These are phyloP conservation scores for Prunella strophiata DNA, from an alignment of 2,797 vertebrate genomes.

Conservation along the genomic window DNA sequence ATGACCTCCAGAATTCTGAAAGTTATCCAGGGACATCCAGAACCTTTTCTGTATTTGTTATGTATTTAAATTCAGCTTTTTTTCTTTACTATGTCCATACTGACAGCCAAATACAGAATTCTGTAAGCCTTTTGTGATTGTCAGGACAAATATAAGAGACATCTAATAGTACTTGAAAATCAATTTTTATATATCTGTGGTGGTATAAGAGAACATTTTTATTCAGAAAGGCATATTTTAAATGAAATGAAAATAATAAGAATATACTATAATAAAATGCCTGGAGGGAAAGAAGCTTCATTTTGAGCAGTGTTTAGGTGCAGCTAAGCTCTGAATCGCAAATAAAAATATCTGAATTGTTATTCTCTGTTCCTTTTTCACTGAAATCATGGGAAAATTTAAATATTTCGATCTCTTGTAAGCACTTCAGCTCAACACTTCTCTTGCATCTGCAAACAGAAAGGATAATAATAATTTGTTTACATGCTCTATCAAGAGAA, in stretches of 20 bases:
- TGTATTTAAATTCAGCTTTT: neutral
- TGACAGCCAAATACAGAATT: neutral
- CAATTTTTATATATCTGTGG: neutral
- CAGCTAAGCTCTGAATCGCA: neutral
- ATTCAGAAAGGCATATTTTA: neutral
- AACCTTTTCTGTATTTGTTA: neutral
- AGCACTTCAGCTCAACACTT: slow-evolving; percentile 34
- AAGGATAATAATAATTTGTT: slow-evolving; percentile 49
- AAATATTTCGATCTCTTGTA: slow-evolving; percentile 48
- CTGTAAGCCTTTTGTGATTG: neutral
- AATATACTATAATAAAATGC: neutral
- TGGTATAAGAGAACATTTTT: neutral
- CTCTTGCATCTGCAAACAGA: slow-evolving; percentile 49
- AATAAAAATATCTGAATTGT: neutral
- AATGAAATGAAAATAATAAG: neutral
- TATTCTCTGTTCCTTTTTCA: neutral
- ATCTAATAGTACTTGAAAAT: neutral
- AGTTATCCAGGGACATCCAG: neutral
- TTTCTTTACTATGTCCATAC: neutral
- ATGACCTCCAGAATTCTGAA: neutral
- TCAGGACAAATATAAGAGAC: neutral
- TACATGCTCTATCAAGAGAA: slow-evolving; percentile 21
- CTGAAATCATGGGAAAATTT: neutral
- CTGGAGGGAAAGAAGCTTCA: neutral
- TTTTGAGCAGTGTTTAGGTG: neutral